Evolutionary conservation across 2,797 vertebrate genomes (phyloP).

Genomic region (Hyperoplus lanceolatus): DNA sequence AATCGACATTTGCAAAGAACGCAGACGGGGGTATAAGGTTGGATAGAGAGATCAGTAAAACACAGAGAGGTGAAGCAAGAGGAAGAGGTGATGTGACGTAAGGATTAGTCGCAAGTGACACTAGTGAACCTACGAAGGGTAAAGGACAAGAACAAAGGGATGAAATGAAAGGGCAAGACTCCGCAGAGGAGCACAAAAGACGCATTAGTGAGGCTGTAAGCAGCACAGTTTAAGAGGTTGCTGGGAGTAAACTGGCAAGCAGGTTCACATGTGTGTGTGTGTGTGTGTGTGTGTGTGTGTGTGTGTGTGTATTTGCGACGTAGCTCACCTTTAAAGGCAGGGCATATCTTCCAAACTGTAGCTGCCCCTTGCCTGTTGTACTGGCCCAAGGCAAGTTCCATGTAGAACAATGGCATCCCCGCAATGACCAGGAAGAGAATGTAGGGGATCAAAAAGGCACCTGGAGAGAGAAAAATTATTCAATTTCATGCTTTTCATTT

Average conservation of each 20-base stretch:
- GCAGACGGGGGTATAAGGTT: constrained; percentile 30
- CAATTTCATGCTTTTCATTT: background rate
- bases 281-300: background rate
- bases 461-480: constrained; percentile 76
- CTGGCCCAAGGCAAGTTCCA: constrained; percentile 98
- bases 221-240: constrained; percentile 43
- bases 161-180: constrained; percentile 25
- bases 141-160: constrained; percentile 63
- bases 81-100: constrained; percentile 33
- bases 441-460: constrained; percentile 99
- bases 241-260: constrained; percentile 13
- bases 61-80: constrained; percentile 39
- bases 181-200: constrained; percentile 1
- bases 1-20: constrained; percentile 48
- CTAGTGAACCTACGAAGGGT: constrained; percentile 24
- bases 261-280: background rate
- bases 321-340: constrained; percentile 95
- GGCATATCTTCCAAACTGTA: constrained; percentile 99
- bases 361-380: constrained; percentile 98
- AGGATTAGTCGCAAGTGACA: constrained; percentile 53
- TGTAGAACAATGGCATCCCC: constrained; percentile 99
- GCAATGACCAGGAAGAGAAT: constrained; percentile 96
- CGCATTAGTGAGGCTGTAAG: background rate
- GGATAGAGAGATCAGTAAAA: constrained; percentile 11
- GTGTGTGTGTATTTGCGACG: constrained; percentile 19